phyloP scores from a whole-genome alignment of 1,140 invertebrate species.

The Drosophila nigromelanica region DNA sequence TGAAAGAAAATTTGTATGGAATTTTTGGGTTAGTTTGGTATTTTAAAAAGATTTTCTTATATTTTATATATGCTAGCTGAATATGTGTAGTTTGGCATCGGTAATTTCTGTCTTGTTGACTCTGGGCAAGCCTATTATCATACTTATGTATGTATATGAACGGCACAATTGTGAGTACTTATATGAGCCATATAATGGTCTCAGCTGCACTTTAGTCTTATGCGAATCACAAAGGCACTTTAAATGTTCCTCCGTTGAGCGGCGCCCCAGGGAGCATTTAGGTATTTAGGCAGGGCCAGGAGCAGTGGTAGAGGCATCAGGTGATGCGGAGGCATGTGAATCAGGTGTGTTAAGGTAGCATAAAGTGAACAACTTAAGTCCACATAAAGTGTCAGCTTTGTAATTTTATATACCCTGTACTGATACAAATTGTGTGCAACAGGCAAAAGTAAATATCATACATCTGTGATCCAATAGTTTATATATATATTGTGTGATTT shows the following conservation, averaged over 20 bases:
- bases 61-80: too few species aligned
- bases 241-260: slow-evolving; percentile 28
- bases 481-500: too few species aligned
- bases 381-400: slow-evolving; percentile 8
- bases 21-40: too few species aligned
- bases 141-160: too few species aligned
- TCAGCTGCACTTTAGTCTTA: slow-evolving; percentile 25
- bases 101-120: slow-evolving; percentile 8
- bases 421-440: neutral
- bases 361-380: slow-evolving; percentile 20
- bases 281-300: slow-evolving; percentile 16
- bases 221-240: slow-evolving; percentile 34
- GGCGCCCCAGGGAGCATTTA: slow-evolving; percentile 37
- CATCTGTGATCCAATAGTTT: too few species aligned
- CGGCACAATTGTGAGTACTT: slow-evolving; percentile 10
- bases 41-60: neutral
- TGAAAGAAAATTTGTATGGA: too few species aligned
- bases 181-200: slow-evolving; percentile 14
- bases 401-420: neutral
- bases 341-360: slow-evolving; percentile 20
- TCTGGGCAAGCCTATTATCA: slow-evolving; percentile 22
- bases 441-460: neutral
- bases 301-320: neutral
- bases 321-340: slow-evolving; percentile 9
- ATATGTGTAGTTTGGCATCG: too few species aligned